Evolutionary conservation across 2,113 vertebrate species (phyloP).

Genomic region (Solenodon paradoxus): DNA sequence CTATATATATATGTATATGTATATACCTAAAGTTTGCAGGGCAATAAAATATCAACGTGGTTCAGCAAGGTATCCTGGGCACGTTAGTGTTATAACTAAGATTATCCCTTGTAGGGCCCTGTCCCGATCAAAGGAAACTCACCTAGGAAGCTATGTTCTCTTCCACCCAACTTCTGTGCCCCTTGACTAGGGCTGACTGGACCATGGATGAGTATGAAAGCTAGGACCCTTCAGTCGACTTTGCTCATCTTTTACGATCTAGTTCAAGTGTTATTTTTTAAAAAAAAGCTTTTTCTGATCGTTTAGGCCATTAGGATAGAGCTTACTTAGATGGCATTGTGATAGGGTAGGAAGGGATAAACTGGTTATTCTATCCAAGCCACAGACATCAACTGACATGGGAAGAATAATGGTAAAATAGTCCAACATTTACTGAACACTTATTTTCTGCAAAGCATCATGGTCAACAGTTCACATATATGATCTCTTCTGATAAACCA

Average conservation of each 20-base stretch:
- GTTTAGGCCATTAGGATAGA: background rate
- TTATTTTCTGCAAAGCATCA: constrained; percentile 10
- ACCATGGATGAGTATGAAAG: background rate
- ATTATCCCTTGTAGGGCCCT: background rate
- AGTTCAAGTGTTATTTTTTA: background rate
- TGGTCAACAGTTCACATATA: background rate
- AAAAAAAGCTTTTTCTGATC: background rate
- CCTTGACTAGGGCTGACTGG: background rate
- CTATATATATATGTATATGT: too few relatives aligned
- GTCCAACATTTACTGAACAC: background rate
- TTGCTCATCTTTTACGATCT: background rate
- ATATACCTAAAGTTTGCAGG: background rate
- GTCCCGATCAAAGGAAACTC: background rate
- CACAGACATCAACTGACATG: background rate
- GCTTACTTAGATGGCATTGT: background rate
- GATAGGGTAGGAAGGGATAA: background rate
- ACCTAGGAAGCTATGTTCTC: background rate
- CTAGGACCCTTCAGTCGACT: background rate
- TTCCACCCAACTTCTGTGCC: background rate
- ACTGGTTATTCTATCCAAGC: background rate
- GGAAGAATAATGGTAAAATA: background rate
- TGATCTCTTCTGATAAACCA: constrained; percentile 1
- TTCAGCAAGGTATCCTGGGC: background rate
- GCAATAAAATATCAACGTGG: background rate
- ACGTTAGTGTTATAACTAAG: background rate